Percentiles rank a stretch among this genome's conserved stretches.
phyloP scores from a whole-genome alignment of 2,797 vertebrate genomes.

The Xiphorhynchus erythropygius region DNA sequence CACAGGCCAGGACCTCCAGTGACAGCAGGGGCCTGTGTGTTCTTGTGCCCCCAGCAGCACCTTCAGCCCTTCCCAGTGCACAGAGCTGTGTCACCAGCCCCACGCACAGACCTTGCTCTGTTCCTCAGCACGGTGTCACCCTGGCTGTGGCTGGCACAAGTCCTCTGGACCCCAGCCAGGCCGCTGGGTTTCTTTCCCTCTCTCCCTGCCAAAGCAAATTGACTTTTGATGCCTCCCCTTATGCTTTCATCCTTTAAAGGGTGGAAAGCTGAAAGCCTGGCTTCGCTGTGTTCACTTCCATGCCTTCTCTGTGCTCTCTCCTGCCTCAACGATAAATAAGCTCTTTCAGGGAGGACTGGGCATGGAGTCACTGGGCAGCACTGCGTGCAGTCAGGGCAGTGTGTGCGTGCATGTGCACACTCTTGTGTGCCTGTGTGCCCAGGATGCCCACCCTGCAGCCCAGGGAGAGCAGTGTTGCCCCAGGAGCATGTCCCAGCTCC shows the following conservation, averaged over 20 bases:
- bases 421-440: rapidly evolving
- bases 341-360: neutral
- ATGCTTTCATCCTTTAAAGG: constrained; percentile 37
- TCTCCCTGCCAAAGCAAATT: constrained; percentile 47
- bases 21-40: rapidly evolving
- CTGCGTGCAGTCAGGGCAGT: neutral
- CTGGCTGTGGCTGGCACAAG: neutral
- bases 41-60: neutral
- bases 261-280: neutral
- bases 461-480: neutral
- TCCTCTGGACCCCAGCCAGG: constrained; percentile 4
- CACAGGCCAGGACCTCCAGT: neutral
- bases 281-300: neutral
- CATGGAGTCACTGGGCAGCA: neutral
- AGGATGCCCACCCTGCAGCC: neutral
- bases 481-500: neutral
- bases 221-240: constrained; percentile 46
- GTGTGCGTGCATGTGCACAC: rapidly evolving
- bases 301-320: neutral
- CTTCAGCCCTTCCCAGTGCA: neutral
- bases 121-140: neutral
- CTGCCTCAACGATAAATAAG: neutral
- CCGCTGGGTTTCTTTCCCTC: neutral
- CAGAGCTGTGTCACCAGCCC: neutral
- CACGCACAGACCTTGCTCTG: neutral